Evolutionary conservation across 2,888 invertebrate genomes (phyloP), one percentile per base, ranked within the genome.

Genomic region (Drosophila borborema): DNA sequence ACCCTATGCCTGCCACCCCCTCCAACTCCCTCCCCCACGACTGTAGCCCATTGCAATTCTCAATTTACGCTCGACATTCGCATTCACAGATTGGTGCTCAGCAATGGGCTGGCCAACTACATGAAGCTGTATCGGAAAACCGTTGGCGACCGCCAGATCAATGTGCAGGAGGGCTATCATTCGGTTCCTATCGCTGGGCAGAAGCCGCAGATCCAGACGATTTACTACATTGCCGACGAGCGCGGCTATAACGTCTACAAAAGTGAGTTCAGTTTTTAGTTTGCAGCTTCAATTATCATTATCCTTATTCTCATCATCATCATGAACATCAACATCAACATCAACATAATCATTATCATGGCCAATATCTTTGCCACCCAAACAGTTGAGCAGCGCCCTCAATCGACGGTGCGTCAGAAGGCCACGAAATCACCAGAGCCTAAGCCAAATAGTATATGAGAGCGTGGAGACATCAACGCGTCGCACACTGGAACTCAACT

Each of bases 151-250:
- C 69, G 74, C 18, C 51, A 64, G 59, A 74, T 86, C 56, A 87
- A 87, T 63, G 89, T 91, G 28, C 91, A 92, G 66, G 81, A 89
- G 63, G 91, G 91, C 6, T 92, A 89, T 56, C 81, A 86, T 12
- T 90, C 92, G 0, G 68, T 91, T 56, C 91, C 92, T 5, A 60
- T 89, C 5, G 64, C 80, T 0, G 82, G 90, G 1, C 56, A 64
- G 1, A 55, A 9, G 3, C 65, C 74, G 12, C 70, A 77, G 55
- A 82, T 81, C 49, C 81, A 84, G 54, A 91, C 91, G 16, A 75
- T 84, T 28, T 82, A 86, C 73, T 91, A 90, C 61, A 82, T 82
- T n/a, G 91, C 91, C 54, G 91, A 91, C 60, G 84, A 86, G 72
- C 81, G 80, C 51, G 91, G 91, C 65, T 86, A 81, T 53, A 82